These are phyloP conservation scores for Alosa sapidissima DNA, from an alignment of 2,797 vertebrate species.

Conservation along the genomic window DNA sequence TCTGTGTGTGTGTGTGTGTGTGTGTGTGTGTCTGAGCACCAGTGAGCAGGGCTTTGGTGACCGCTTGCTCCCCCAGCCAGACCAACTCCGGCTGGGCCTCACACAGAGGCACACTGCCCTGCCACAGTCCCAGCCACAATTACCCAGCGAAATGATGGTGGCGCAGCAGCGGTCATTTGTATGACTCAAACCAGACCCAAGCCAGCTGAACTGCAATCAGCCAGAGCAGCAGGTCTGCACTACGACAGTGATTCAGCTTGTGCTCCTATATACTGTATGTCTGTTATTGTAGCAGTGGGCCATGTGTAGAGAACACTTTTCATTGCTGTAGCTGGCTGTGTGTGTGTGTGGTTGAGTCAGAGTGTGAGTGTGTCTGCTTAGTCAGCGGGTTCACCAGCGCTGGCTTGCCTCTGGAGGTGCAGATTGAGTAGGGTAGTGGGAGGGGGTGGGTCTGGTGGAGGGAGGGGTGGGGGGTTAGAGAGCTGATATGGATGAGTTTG, in stretches of 20 bases:
- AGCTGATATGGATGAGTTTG: constrained; percentile 46
- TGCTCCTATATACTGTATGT: neutral
- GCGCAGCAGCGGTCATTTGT: neutral
- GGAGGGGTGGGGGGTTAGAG: neutral
- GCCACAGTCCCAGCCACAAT: neutral
- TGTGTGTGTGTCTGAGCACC: neutral
- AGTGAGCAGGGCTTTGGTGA: neutral
- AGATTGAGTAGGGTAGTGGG: constrained; percentile 23
- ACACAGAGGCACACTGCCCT: neutral
- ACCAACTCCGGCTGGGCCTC: neutral
- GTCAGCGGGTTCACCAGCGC: neutral
- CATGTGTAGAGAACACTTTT: too few relatives aligned
- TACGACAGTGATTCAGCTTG: neutral
- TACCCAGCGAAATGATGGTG: neutral
- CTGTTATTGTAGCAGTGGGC: too few relatives aligned
- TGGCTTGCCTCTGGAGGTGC: neutral
- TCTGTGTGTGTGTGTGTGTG: neutral
- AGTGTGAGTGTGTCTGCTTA: neutral
- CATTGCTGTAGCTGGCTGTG: neutral
- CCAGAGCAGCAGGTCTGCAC: neutral
- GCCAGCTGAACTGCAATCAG: neutral
- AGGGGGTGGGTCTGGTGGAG: neutral
- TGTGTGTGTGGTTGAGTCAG: neutral
- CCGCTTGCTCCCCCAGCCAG: neutral
- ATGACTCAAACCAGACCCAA: neutral